Conservation (phyloP, 2,797 vertebrate genomes). For the Brotula barbata region DNA sequence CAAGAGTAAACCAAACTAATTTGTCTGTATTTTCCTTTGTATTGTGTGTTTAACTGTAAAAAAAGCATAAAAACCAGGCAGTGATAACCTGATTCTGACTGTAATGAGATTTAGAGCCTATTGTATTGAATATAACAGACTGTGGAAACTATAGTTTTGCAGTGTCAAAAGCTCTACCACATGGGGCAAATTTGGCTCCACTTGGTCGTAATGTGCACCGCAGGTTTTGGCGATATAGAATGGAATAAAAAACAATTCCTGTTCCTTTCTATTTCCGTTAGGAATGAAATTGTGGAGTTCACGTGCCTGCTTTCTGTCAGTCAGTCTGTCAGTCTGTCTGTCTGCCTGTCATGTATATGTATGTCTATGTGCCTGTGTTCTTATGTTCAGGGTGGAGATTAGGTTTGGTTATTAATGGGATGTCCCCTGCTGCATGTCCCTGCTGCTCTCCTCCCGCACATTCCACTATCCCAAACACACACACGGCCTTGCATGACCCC, state of each 20-base stretch:
- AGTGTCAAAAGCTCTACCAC: background rate
- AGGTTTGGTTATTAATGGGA: conserved; percentile 70
- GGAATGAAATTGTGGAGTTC: conserved; percentile 44
- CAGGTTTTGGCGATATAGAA: conserved; percentile 31
- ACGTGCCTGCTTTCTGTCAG: conserved; percentile 3
- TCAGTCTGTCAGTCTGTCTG: conserved; percentile 13
- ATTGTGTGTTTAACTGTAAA: no score
- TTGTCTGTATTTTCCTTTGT: no score
- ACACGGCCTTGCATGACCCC: conserved; percentile 40
- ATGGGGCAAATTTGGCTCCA: no score
- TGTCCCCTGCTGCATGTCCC: conserved; percentile 59
- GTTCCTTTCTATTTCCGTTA: conserved; percentile 48
- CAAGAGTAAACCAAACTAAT: no score
- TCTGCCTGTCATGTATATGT: conserved; percentile 5
- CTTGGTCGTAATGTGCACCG: no score
- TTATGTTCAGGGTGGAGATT: conserved; percentile 67
- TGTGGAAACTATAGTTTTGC: background rate
- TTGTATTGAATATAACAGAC: no score
- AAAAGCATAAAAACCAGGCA: no score
- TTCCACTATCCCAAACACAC: conserved; percentile 64
- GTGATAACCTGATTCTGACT: no score
- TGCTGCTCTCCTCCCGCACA: conserved; percentile 57
- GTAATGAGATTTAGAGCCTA: no score
- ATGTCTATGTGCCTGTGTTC: conserved; percentile 44
- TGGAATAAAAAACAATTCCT: conserved; percentile 54